phyloP scores from a whole-genome alignment of 53 echinoderm and acorn worm species.

The Antedon mediterranea region DNA sequence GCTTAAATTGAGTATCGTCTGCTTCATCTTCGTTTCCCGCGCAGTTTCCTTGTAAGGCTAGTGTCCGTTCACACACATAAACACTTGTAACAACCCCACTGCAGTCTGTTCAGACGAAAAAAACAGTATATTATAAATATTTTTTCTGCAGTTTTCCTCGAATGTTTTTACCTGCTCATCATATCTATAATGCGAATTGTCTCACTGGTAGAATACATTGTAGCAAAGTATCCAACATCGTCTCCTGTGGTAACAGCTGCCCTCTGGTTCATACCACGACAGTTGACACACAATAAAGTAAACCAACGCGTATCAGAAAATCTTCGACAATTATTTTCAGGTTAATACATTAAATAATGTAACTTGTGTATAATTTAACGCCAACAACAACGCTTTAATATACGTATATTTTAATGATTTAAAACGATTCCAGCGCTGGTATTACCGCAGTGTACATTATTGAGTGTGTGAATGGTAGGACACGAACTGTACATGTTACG shows the following conservation, averaged over 20 bases:
- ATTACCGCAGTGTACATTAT: background rate
- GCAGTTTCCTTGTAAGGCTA: background rate
- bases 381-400: background rate
- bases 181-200: background rate
- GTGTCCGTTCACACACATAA: background rate
- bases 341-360: background rate
- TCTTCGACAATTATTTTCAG: background rate
- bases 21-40: background rate
- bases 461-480: background rate
- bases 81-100: background rate
- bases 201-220: background rate
- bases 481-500: background rate
- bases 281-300: background rate
- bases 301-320: background rate
- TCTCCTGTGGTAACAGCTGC: background rate
- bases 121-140: background rate
- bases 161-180: background rate
- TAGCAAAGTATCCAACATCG: background rate
- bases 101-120: background rate
- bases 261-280: background rate
- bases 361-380: background rate
- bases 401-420: background rate
- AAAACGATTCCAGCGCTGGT: background rate
- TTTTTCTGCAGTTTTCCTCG: background rate
- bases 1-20: background rate